Conservation (phyloP, 2,113 vertebrate genomes). For the Thinocorus orbignyianus region DNA sequence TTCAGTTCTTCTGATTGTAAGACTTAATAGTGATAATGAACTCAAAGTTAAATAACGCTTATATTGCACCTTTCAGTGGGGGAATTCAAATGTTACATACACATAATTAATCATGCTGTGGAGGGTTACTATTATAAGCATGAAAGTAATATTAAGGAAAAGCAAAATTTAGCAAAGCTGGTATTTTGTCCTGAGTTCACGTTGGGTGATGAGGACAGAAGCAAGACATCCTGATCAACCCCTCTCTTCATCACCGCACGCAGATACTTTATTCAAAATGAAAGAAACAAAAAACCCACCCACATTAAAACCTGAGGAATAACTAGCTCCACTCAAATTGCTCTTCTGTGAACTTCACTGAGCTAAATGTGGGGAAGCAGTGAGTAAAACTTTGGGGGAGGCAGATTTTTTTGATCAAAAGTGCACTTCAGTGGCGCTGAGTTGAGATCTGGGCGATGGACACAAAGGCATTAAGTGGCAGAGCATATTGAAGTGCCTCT, state of each 20-base stretch:
- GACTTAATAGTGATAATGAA: conserved; percentile 24
- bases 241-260: neutral
- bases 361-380: neutral
- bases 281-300: too few relatives aligned
- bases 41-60: conserved; percentile 36
- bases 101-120: neutral
- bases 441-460: neutral
- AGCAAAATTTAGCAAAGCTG: neutral
- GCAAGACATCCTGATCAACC: neutral
- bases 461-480: neutral
- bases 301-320: neutral
- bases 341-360: neutral
- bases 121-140: neutral
- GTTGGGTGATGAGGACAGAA: neutral
- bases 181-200: neutral
- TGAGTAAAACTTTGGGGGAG: neutral
- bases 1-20: neutral
- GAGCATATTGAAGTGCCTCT: neutral
- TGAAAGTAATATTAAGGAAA: neutral
- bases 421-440: neutral
- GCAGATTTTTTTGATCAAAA: neutral
- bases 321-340: neutral
- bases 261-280: neutral
- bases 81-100: neutral
- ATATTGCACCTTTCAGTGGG: neutral